These are phyloP conservation scores for Hippoglossus stenolepis DNA, from an alignment of 2,113 vertebrate species.

Conservation along the genomic window DNA sequence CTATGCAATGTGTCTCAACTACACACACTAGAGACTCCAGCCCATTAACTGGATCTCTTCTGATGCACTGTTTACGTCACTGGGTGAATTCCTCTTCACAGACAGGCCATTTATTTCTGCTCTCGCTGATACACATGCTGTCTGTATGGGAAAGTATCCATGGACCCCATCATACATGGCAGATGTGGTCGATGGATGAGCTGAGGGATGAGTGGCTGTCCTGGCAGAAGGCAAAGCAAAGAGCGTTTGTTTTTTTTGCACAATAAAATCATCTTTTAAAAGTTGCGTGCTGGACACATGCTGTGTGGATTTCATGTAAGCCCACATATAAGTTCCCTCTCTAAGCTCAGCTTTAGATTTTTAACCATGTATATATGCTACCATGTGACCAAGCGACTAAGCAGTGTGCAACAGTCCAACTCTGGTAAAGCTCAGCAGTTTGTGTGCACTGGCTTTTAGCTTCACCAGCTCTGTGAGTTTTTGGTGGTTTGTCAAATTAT, in stretches of 20 bases:
- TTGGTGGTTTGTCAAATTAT: not conserved
- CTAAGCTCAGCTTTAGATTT: conserved; percentile 33
- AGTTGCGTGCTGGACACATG: conserved; percentile 2
- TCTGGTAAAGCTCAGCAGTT: not conserved
- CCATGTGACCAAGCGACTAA: conserved; percentile 6
- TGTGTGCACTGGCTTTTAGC: not conserved
- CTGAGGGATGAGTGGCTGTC: not conserved
- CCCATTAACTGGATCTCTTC: not conserved
- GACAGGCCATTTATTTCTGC: not conserved
- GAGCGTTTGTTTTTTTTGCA: not conserved
- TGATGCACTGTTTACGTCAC: conserved; percentile 4
- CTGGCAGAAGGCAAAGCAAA: not conserved
- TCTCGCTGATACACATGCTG: not conserved
- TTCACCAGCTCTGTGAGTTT: not conserved
- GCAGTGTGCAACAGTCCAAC: not conserved
- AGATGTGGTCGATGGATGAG: conserved; percentile 1
- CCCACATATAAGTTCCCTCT: conserved; percentile 19
- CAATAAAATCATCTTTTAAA: conserved; percentile 14
- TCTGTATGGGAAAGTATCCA: conserved; percentile 1
- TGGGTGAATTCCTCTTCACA: conserved; percentile 13
- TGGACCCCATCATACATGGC: not conserved
- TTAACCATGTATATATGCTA: conserved; percentile 6
- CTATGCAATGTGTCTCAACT: not conserved
- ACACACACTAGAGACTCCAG: not conserved
- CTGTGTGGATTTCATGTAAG: conserved; percentile 39